Conservation (phyloP, 2,888 invertebrate genomes). For the Aquatica leii region DNA sequence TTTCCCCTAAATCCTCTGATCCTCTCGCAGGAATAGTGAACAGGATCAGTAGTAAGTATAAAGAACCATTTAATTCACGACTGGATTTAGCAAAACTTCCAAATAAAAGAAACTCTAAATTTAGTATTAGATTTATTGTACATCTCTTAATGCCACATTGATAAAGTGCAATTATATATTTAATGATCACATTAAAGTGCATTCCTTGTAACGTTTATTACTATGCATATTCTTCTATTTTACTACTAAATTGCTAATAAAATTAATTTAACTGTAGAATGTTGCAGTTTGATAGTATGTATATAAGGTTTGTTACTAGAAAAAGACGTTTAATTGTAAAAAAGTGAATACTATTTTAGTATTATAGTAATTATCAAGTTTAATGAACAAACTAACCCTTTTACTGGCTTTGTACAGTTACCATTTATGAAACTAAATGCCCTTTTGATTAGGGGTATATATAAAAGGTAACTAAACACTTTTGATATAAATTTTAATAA, state of each 20-base stretch:
- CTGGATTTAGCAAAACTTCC: slow-evolving; percentile 41
- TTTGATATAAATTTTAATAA: slow-evolving; percentile 35
- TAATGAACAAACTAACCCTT: slow-evolving; percentile 29
- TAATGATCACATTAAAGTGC: slow-evolving; percentile 1
- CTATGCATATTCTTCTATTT: too few relatives aligned
- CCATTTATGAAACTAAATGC: slow-evolving; percentile 15
- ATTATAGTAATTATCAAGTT: slow-evolving; percentile 28
- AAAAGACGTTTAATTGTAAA: too few relatives aligned
- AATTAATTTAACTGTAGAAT: too few relatives aligned
- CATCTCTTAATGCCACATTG: not conserved
- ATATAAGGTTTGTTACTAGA: too few relatives aligned
- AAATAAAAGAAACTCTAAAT: slow-evolving; percentile 29
- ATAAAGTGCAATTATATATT: not conserved
- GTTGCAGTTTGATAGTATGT: too few relatives aligned
- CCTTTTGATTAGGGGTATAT: slow-evolving; percentile 31
- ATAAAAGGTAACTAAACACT: slow-evolving; percentile 36
- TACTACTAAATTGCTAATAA: not conserved
- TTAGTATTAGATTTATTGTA: slow-evolving; percentile 10
- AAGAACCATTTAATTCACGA: slow-evolving; percentile 53
- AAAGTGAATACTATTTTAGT: too few relatives aligned
- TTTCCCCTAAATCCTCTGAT: slow-evolving; percentile 52
- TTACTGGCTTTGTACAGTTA: slow-evolving; percentile 16
- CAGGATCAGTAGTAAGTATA: slow-evolving; percentile 52
- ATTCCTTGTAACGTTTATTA: slow-evolving; percentile 10
- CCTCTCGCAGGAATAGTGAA: slow-evolving; percentile 47